phyloP scores from a whole-genome alignment of 2,113 vertebrate species.

The Aegithalos caudatus region DNA sequence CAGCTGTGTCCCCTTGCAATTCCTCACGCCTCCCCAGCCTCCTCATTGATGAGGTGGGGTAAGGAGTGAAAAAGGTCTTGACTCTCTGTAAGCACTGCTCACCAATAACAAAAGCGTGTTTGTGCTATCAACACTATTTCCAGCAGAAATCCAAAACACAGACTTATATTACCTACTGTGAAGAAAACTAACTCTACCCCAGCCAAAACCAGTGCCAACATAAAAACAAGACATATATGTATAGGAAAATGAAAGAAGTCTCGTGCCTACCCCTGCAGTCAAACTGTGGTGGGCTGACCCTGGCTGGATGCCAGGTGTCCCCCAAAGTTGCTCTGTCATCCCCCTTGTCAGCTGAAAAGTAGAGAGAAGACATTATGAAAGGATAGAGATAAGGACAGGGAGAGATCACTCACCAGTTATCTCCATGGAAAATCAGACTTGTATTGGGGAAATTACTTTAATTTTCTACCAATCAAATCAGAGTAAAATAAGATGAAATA shows the following conservation, averaged over 20 bases:
- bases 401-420: neutral
- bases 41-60: neutral
- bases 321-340: fast-evolving
- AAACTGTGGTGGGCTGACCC: neutral
- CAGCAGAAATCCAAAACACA: neutral
- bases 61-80: neutral
- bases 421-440: neutral
- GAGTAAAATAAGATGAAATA: neutral
- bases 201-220: neutral
- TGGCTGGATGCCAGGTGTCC: neutral
- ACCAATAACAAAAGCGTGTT: neutral
- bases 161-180: neutral
- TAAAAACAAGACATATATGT: neutral
- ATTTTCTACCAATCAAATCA: neutral
- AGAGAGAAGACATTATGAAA: neutral
- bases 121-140: neutral
- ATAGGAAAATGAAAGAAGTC: neutral
- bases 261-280: neutral
- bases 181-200: neutral
- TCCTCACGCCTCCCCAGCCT: neutral
- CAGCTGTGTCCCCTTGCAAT: neutral
- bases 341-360: neutral
- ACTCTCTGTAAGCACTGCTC: neutral
- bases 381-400: neutral
- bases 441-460: neutral